Evolutionary conservation across 2,113 vertebrate genomes (phyloP).

Genomic region (Procapra przewalskii): DNA sequence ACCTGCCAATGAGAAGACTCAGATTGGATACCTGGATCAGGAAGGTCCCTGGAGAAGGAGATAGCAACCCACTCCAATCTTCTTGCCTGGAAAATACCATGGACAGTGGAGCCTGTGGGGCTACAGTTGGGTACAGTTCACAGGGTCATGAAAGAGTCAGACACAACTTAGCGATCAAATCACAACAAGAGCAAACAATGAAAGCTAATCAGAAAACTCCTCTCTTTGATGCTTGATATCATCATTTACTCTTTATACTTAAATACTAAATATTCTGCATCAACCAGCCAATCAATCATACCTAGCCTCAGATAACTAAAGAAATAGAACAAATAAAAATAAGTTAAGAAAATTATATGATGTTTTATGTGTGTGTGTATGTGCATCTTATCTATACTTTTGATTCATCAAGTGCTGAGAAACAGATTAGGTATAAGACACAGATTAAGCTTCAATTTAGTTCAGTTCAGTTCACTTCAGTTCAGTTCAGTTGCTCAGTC

Average conservation of each 20-base stretch:
- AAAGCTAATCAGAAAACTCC: conserved; percentile 21
- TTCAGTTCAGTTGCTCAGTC: no score
- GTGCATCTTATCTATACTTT: not conserved
- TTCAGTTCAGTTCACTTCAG: no score
- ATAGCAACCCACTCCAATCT: not conserved
- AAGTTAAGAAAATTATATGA: not conserved
- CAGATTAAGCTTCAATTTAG: not conserved
- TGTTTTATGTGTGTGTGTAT: not conserved
- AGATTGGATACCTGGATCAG: not conserved
- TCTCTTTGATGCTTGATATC: not conserved
- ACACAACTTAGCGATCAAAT: not conserved
- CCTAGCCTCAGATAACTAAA: not conserved
- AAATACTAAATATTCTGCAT: not conserved
- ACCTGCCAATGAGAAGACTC: not conserved
- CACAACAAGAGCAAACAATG: not conserved
- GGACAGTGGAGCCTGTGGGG: not conserved
- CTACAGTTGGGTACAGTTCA: not conserved
- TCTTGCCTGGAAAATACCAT: not conserved
- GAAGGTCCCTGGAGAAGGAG: not conserved
- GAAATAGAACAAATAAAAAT: not conserved
- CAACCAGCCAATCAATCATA: not conserved
- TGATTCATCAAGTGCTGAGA: not conserved
- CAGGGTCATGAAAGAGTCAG: not conserved
- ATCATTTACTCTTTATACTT: not conserved
- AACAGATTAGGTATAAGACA: not conserved